Evolutionary conservation across 1,140 invertebrate genomes (phyloP), one percentile per base, ranked within the genome.

Genomic region (Megalopta genalis): DNA sequence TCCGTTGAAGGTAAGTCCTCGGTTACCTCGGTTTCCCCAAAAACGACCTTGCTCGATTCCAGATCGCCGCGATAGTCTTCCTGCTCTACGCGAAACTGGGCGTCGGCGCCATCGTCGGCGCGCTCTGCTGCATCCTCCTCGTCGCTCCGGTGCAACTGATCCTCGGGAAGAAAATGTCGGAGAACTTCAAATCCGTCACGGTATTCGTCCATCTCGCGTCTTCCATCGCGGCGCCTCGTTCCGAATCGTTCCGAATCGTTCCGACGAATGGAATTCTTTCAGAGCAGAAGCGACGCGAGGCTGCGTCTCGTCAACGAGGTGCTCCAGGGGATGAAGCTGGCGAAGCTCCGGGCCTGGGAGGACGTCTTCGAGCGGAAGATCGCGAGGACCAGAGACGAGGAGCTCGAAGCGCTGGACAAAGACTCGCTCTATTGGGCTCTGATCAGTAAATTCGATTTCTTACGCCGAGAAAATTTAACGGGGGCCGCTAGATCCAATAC

Each of bases 271-370:
- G 64, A 71, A 54, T 63, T 86, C 86, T 83, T 85, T 14, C 76
- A 95, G 95, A 93, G 95, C 90, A 94, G 93, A 60, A 96, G 95
- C 25, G 97, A 98, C 89, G 95, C 95, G 80, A 94, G 97, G 52
- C 91, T 98, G 54, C 95, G 95, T 64, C 95, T 95, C 89, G 95
- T 96, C 57, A 96, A 96, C 77, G 97, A 98, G 92, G 94, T 97
- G 65, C 91, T 98, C 42, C 95, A 97, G 88, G 96, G 96, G 9
- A 97, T 98, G 23, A 95, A 96, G 90, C 93, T 97, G 6, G 94
- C 98, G 16, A 98, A 98, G 88, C 92, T 98, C 6, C 95, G 96
- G 88, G 96, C 96, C 18, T 98, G 97, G 97, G 97, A 98, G 91
- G 93, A 94, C 54, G 92, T 95, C 2, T 97, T 97, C 87, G 93